Base-by-base conservation (phyloP, 2,113 vertebrate species). In the Propithecus coquereli region DNA sequence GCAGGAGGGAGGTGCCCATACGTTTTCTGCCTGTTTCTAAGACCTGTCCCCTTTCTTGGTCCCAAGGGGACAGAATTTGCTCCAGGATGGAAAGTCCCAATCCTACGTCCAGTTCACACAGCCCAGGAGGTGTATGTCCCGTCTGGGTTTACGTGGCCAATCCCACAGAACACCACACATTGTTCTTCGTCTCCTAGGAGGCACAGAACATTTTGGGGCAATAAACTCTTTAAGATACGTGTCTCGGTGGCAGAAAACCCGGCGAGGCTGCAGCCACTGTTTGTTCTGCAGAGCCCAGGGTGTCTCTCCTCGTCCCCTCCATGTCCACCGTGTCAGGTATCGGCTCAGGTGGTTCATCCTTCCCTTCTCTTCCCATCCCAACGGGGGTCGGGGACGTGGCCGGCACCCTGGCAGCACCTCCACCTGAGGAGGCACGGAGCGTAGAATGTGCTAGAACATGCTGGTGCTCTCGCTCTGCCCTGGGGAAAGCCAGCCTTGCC, bases 241-340 rank as follows among this genome's bases (percentile, higher is more conserved):
- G 54, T 47, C 30, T 23, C 6, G 0, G 3, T 4, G n/a, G 47
- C 30, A 52, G 76, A 45, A 63, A 54, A 34, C 32, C 70, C 0
- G 13, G 14, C 0, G 6, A 85, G 27, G 30, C 40, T 0, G 0
- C 20, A 2, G 22, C 10, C 47, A 27, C 43, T 1, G 5, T 77
- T n/a, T n/a, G 12, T 5, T 2, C 20, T 14, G 5, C 0, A 40
- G 45, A 12, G 14, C 8, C 57, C 32, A 4, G 13, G 30, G 20
- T 4, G 37, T 10, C 1, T 1, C 65, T n/a, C 37, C 61, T 25
- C 18, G 3, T 54, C 43, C 37, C 23, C 22, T 2, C 0, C 65
- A 6, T 22, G 5, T 8, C 34, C 18, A 47, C 54, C 8, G 5
- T 34, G 13, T 23, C 37, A 12, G 52, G 16, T 1, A 4, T 1